Percentiles rank a stretch among this genome's conserved stretches.
Conservation (phyloP, 2,113 vertebrate genomes). For the Pituophis catenifer region DNA sequence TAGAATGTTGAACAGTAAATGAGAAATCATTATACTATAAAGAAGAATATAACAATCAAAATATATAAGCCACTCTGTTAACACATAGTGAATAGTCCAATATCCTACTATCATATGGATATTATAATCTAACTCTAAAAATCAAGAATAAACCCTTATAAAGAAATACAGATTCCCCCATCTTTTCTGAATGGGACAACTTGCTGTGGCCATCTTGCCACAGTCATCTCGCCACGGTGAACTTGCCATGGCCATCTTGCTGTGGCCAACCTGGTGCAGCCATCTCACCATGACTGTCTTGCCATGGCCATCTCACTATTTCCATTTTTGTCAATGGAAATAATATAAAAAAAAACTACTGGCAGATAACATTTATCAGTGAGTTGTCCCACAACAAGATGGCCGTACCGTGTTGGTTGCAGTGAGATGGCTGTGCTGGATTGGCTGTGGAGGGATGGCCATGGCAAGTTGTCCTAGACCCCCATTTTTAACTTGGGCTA, state of each 20-base stretch:
- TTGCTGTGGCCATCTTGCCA: not conserved
- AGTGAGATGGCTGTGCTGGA: not conserved
- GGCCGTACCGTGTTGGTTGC: not conserved
- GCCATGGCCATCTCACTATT: not conserved
- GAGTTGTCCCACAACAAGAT: not conserved
- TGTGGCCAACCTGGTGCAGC: fast-evolving
- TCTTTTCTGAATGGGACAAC: not conserved
- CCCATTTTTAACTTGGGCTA: not conserved
- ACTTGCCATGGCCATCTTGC: not conserved
- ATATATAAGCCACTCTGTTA: not conserved
- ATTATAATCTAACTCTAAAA: not conserved
- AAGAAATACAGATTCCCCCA: not conserved
- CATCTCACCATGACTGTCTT: too few species aligned
- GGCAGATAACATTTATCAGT: not conserved
- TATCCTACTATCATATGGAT: not conserved
- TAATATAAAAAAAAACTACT: not conserved
- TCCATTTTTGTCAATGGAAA: not conserved
- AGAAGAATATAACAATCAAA: not conserved
- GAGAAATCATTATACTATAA: not conserved
- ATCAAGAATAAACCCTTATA: not conserved
- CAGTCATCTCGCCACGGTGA: too few species aligned
- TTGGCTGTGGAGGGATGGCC: too few species aligned
- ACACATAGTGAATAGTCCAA: not conserved
- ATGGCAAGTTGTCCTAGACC: not conserved
- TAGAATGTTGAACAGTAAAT: not conserved